Percentiles rank a stretch among this genome's conserved stretches.
phyloP scores from a whole-genome alignment of 2,113 vertebrate species.

The Ceratotherium simum region DNA sequence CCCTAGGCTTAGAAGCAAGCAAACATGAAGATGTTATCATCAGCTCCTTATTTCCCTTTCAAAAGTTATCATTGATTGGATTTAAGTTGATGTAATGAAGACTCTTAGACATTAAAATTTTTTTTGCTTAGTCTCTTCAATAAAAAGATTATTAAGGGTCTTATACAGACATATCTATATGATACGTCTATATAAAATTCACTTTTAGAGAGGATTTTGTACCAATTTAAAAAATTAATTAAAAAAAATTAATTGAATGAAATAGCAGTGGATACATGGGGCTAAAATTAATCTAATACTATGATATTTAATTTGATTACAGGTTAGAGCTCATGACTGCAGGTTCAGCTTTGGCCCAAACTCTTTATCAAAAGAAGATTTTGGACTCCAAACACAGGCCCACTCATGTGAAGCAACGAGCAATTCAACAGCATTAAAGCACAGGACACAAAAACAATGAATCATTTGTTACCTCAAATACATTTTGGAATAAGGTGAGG shows the following conservation, averaged over 20 bases:
- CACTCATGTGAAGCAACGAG: neutral
- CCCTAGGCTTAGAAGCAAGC: neutral
- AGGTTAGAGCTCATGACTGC: neutral
- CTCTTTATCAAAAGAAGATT: neutral
- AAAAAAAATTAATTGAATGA: neutral
- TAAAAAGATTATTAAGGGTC: slow-evolving; percentile 1
- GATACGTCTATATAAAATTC: neutral
- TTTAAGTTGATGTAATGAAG: neutral
- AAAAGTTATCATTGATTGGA: neutral
- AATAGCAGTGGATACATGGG: neutral
- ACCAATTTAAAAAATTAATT: slow-evolving; percentile 4
- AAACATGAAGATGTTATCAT: neutral
- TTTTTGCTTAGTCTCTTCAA: neutral
- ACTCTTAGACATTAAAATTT: neutral
- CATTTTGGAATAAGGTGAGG: neutral
- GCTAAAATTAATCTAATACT: slow-evolving; percentile 17
- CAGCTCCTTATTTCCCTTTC: neutral
- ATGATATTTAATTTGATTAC: neutral
- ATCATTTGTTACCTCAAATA: neutral
- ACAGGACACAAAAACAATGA: neutral
- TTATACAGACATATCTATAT: neutral
- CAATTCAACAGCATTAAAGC: neutral
- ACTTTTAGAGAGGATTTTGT: neutral
- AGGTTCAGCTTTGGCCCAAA: neutral
- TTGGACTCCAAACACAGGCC: neutral